A percentile compares a stretch with the other conserved stretches of the same genome.
Evolutionary conservation across 2,797 vertebrate species (phyloP).

Genomic region (Enteromius paludinosus): DNA sequence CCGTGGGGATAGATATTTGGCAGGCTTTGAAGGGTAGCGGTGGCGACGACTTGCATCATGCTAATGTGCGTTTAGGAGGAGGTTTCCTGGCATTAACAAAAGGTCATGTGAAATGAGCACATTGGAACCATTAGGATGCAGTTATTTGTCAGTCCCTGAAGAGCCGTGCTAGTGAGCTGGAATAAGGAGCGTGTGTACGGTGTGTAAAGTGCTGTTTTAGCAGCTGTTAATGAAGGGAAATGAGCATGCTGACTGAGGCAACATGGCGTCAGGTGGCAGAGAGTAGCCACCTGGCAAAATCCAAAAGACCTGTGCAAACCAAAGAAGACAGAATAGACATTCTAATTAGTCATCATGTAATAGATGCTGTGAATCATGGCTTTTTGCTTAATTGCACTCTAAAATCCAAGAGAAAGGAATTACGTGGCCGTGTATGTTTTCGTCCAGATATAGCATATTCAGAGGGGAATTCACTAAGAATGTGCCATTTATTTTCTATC

Average conservation of each 20-base stretch:
- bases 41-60: conserved; percentile 49
- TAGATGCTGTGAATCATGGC: conserved; percentile 9
- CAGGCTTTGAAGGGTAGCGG: conserved; percentile 44
- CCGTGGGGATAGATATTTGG: conserved; percentile 43
- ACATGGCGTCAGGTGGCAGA: conserved; percentile 47
- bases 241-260: conserved; percentile 42
- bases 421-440: conserved; percentile 2
- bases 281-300: conserved; percentile 40
- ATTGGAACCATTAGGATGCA: conserved; percentile 59
- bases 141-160: conserved; percentile 56
- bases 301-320: conserved; percentile 28
- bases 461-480: background rate
- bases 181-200: conserved; percentile 28
- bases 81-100: conserved; percentile 54
- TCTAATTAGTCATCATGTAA: conserved; percentile 33
- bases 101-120: conserved; percentile 61
- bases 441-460: conserved; percentile 1
- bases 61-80: conserved; percentile 54
- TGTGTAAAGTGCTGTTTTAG: conserved; percentile 43
- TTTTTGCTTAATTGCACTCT: conserved; percentile 30
- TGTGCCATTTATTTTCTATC: background rate
- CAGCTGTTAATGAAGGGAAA: conserved; percentile 56
- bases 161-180: conserved; percentile 48
- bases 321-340: conserved; percentile 10
- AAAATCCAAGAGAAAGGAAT: conserved; percentile 20